phyloP scores from a whole-genome alignment of 2,113 vertebrate species.

The Lepidothrix coronata region DNA sequence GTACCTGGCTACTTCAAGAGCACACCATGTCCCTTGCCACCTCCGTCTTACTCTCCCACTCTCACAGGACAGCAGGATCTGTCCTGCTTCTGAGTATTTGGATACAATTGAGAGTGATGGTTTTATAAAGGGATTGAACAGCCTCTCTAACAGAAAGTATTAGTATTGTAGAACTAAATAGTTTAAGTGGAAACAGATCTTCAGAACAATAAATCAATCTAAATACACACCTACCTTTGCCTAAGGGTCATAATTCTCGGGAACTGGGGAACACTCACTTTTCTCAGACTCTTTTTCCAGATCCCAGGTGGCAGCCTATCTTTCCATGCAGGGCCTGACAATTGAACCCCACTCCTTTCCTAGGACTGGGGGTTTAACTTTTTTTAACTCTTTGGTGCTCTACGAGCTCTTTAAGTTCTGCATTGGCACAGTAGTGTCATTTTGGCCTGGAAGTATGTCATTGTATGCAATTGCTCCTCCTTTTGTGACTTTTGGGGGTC shows the following conservation, averaged over 20 bases:
- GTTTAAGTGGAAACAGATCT: constrained; percentile 2
- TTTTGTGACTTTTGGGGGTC: not conserved
- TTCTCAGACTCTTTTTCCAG: not conserved
- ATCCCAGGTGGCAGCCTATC: not conserved
- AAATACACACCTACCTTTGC: not conserved
- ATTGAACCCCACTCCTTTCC: not conserved
- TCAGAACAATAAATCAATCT: not conserved
- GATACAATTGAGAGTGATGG: not conserved
- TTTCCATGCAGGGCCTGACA: not conserved
- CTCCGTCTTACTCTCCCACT: not conserved
- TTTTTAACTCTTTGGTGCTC: not conserved
- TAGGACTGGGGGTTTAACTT: not conserved
- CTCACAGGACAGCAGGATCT: not conserved
- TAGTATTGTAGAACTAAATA: not conserved
- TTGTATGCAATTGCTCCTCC: not conserved
- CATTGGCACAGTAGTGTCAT: not conserved
- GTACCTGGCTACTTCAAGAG: not conserved
- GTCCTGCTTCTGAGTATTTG: not conserved
- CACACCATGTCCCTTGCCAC: not conserved
- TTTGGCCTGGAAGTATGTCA: not conserved
- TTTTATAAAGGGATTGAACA: not conserved
- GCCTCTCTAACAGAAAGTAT: not conserved
- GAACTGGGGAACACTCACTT: not conserved
- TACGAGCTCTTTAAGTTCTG: not conserved
- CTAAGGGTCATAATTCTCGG: not conserved